These are phyloP conservation scores for Gorsachius goisagi DNA, from an alignment of 2,113 vertebrate species.

Conservation along the genomic window DNA sequence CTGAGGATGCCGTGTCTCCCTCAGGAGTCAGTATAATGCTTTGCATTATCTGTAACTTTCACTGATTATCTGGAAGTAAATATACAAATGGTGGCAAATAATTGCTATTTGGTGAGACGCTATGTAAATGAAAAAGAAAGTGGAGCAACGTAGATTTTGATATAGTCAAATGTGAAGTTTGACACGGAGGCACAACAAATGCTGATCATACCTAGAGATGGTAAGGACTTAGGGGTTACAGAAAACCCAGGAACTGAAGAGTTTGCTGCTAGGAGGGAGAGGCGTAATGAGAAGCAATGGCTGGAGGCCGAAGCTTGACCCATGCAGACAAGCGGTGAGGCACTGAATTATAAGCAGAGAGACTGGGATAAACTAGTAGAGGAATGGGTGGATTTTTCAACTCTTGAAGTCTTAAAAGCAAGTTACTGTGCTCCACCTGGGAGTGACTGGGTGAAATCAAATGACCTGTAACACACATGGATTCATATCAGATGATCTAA, in stretches of 20 bases:
- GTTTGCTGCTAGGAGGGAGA: neutral
- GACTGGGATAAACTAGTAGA: neutral
- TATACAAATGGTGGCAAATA: neutral
- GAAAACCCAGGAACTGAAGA: neutral
- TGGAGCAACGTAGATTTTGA: neutral
- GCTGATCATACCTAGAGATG: too few species aligned
- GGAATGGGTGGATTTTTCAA: neutral
- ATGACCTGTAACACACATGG: neutral
- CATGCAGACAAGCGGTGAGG: neutral
- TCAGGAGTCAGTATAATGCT: neutral
- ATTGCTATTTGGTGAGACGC: neutral
- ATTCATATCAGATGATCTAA: neutral
- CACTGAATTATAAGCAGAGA: neutral
- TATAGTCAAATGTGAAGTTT: neutral
- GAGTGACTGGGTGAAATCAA: neutral
- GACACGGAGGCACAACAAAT: neutral
- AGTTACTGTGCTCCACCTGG: neutral
- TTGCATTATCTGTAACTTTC: neutral
- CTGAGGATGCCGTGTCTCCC: neutral
- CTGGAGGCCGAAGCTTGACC: neutral
- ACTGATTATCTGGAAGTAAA: neutral
- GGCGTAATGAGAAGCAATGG: neutral
- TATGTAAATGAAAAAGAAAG: neutral
- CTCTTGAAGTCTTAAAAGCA: neutral
- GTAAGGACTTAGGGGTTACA: accelerated